Percentiles rank a stretch among this genome's conserved stretches.
phyloP scores from a whole-genome alignment of 2,113 vertebrate species.

The Fregata magnificens region DNA sequence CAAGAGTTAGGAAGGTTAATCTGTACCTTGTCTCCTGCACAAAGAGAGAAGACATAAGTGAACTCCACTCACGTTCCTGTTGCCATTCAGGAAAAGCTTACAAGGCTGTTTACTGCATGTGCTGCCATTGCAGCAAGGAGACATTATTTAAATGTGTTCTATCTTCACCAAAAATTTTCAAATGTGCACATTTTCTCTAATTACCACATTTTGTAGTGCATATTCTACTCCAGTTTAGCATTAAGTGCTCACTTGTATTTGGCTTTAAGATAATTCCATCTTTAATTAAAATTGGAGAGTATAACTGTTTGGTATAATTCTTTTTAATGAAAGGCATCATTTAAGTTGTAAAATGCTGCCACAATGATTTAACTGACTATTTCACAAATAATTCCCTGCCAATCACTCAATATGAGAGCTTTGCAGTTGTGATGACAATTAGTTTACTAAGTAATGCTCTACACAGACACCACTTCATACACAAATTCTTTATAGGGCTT shows the following conservation, averaged over 20 bases:
- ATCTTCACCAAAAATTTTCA: not conserved
- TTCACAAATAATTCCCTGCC: conserved; percentile 14
- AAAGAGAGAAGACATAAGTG: not conserved
- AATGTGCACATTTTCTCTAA: not conserved
- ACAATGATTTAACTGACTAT: not conserved
- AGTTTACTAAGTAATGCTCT: not conserved
- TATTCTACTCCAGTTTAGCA: not conserved
- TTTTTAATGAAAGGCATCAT: not conserved
- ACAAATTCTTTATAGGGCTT: not conserved
- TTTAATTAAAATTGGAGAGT: conserved; percentile 1
- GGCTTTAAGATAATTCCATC: not conserved
- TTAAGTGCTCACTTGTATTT: not conserved
- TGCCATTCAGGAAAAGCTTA: not conserved
- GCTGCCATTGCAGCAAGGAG: not conserved
- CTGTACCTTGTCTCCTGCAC: not conserved
- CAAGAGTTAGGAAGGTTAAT: not conserved
- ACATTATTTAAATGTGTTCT: not conserved
- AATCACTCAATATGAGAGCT: not conserved
- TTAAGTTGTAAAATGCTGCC: not conserved
- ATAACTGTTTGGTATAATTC: not conserved
- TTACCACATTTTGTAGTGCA: not conserved
- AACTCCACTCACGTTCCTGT: not conserved
- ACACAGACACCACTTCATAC: not conserved
- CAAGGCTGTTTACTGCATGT: not conserved
- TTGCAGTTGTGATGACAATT: not conserved